Evolutionary conservation across 1,140 invertebrate genomes (phyloP).

Genomic region (Rhyacophila brunnea): DNA sequence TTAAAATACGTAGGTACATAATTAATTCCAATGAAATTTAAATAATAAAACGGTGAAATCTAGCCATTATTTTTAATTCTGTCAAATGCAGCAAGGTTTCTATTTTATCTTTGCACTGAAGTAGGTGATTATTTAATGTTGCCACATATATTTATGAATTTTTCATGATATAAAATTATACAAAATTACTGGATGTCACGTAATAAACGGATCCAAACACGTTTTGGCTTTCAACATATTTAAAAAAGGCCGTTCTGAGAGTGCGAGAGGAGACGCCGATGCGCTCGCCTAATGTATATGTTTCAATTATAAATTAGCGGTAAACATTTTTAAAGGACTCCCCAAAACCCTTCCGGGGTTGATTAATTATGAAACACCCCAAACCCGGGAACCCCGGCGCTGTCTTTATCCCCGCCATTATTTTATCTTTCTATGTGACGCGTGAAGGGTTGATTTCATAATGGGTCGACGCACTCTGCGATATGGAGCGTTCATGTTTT

Average conservation of each 20-base stretch:
- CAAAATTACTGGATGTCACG: too few species aligned
- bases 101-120: too few species aligned
- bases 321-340: constrained; percentile 32
- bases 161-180: too few species aligned
- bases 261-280: background rate
- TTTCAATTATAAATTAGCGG: constrained; percentile 36
- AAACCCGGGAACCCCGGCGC: constrained; percentile 8
- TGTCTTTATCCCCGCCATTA: constrained; percentile 30
- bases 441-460: constrained; percentile 28
- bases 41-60: too few species aligned
- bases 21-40: too few species aligned
- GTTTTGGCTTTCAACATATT: constrained; percentile 19
- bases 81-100: too few species aligned
- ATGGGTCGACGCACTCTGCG: constrained; percentile 20
- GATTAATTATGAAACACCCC: constrained; percentile 34
- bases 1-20: too few species aligned
- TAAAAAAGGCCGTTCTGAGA: background rate
- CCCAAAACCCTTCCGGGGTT: constrained; percentile 28
- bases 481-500: too few species aligned
- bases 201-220: background rate
- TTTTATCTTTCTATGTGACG: constrained; percentile 28
- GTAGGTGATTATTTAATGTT: too few species aligned
- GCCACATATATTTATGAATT: too few species aligned
- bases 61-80: too few species aligned
- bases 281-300: constrained; percentile 17